Evolutionary conservation across 2,113 vertebrate genomes (phyloP).

Genomic region (Poicephalus gulielmi): DNA sequence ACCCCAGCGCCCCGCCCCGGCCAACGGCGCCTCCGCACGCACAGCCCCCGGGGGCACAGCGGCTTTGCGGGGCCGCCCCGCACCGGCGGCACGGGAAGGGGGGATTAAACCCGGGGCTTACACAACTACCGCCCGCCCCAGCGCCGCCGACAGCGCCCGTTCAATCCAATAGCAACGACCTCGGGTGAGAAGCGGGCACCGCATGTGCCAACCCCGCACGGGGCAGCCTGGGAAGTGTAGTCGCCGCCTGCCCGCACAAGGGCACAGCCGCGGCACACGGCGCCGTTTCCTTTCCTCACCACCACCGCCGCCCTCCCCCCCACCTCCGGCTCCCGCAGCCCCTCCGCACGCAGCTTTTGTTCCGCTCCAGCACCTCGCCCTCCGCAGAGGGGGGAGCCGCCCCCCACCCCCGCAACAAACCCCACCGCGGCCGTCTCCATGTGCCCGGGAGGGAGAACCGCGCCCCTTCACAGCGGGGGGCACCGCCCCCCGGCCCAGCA

Average conservation of each 20-base stretch:
- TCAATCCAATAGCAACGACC: neutral
- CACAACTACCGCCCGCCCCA: neutral
- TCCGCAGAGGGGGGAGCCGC: neutral
- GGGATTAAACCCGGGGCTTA: neutral
- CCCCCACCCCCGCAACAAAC: neutral
- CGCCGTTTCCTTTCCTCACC: too few species aligned
- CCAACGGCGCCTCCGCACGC: neutral
- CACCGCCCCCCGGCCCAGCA: neutral
- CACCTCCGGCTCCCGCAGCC: too few species aligned
- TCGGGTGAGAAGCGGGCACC: neutral
- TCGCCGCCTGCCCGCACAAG: neutral
- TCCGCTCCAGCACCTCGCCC: neutral
- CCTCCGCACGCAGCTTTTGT: neutral
- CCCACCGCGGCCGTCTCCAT: neutral
- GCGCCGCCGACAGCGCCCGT: neutral
- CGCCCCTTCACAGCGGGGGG: neutral
- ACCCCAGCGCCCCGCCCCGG: too few species aligned
- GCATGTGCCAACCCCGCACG: neutral
- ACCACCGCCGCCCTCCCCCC: too few species aligned
- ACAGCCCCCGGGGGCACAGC: neutral
- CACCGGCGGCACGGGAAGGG: neutral
- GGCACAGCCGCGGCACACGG: neutral
- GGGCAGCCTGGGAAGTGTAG: neutral
- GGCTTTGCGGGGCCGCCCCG: too few species aligned
- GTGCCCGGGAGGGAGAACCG: neutral